Conservation (phyloP, 2,113 vertebrate species). For the Charadrius vociferus region DNA sequence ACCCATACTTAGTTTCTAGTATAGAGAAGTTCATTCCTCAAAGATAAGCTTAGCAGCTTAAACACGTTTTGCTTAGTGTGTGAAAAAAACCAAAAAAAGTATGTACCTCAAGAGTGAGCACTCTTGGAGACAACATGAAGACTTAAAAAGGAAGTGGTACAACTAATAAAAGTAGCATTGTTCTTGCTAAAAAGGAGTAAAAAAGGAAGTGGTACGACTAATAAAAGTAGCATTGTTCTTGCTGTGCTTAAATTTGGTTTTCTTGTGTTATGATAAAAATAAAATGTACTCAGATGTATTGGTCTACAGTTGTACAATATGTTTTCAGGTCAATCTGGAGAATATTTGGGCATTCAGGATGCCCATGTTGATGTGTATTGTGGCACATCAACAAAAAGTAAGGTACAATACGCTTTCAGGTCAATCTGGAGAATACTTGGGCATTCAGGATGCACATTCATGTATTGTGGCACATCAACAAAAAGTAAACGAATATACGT, state of each 20-base stretch:
- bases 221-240: background rate
- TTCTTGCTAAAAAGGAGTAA: too few species aligned
- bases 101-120: background rate
- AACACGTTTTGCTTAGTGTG: background rate
- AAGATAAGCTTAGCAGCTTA: background rate
- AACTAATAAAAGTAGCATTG: too few species aligned
- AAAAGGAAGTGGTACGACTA: background rate
- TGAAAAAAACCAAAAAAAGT: background rate
- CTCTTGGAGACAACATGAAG: background rate
- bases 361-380: accelerated
- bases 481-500: background rate
- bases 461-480: background rate
- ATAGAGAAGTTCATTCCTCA: background rate
- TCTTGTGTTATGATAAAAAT: background rate
- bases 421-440: background rate
- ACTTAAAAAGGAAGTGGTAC: background rate
- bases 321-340: background rate
- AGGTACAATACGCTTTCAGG: too few species aligned
- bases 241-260: background rate
- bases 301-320: background rate
- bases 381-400: background rate
- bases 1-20: background rate
- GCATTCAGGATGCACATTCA: background rate
- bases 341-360: background rate
- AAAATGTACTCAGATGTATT: background rate